phyloP scores from a whole-genome alignment of 2,113 vertebrate genomes.

The Paramisgurnus dabryanus region DNA sequence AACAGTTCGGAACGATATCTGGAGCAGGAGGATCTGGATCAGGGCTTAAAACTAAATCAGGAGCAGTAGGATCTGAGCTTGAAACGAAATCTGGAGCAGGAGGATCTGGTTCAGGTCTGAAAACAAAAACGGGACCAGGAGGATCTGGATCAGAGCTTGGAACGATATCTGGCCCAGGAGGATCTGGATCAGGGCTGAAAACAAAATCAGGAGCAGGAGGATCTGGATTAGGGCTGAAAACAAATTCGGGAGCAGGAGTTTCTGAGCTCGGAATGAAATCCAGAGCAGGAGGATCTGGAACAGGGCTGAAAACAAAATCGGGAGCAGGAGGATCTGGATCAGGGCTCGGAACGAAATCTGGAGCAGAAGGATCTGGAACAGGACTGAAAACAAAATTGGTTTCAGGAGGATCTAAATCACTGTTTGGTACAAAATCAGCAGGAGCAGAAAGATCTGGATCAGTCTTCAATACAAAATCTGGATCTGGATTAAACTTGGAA shows the following conservation, averaged over 20 bases:
- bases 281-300: no score
- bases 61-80: neutral
- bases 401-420: neutral
- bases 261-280: no score
- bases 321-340: no score
- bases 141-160: neutral
- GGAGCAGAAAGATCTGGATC: neutral
- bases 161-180: neutral
- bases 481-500: neutral
- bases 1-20: no score
- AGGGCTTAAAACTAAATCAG: slow-evolving; percentile 51
- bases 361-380: neutral
- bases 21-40: neutral
- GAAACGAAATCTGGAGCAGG: neutral
- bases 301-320: no score
- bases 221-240: neutral
- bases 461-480: neutral
- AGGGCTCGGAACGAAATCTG: no score
- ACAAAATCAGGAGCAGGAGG: neutral
- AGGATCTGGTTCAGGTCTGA: slow-evolving; percentile 50
- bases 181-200: neutral
- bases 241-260: neutral
- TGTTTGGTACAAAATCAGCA: no score
- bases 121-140: neutral
- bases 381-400: neutral